phyloP scores from a whole-genome alignment of 2,113 vertebrate species.

The Geothlypis trichas region DNA sequence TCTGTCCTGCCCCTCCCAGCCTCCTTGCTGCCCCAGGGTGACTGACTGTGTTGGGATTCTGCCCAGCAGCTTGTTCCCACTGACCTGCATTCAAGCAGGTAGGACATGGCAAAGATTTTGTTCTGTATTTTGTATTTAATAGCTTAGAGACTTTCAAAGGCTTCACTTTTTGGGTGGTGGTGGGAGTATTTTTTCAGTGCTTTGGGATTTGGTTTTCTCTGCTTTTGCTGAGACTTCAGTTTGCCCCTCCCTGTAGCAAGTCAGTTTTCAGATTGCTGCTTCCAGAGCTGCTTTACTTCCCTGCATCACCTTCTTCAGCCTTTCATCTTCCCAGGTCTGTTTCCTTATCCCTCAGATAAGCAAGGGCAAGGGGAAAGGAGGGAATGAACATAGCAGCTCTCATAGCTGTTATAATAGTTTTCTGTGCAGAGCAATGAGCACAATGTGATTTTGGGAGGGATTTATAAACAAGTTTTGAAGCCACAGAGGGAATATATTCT shows the following conservation, averaged over 20 bases:
- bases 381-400: neutral
- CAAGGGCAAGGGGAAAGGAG: neutral
- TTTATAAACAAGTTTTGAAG: conserved; percentile 58
- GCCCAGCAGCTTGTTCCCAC: neutral
- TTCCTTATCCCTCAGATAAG: neutral
- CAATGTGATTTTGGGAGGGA: conserved; percentile 30
- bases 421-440: neutral
- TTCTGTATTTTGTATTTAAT: neutral
- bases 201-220: neutral
- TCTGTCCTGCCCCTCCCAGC: neutral
- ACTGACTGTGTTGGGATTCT: neutral
- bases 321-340: neutral
- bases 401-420: neutral
- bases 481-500: conserved; percentile 14
- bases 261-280: neutral
- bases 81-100: neutral
- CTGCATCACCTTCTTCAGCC: neutral
- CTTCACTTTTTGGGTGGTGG: neutral
- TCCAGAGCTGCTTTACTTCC: neutral
- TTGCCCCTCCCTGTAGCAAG: neutral
- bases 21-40: neutral
- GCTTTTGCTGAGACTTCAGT: neutral
- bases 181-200: neutral
- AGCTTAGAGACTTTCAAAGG: neutral
- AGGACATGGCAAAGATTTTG: neutral